Percentiles rank a stretch among this genome's conserved stretches.
Conservation (phyloP, 2,797 vertebrate genomes). For the Falco cherrug region DNA sequence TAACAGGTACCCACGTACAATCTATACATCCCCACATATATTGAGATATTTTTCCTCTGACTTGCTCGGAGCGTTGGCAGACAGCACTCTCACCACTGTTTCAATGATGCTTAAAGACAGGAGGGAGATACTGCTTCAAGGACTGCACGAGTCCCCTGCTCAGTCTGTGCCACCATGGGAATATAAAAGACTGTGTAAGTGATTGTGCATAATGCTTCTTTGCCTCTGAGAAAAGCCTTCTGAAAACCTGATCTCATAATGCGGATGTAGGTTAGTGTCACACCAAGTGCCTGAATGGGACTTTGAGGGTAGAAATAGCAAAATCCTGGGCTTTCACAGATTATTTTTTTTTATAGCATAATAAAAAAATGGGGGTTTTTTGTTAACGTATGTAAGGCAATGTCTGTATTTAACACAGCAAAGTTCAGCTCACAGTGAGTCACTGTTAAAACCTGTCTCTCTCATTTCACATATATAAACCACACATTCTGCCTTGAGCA, state of each 20-base stretch:
- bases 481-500: neutral
- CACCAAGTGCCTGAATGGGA: neutral
- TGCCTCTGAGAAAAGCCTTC: neutral
- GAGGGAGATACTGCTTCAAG: neutral
- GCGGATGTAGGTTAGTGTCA: neutral
- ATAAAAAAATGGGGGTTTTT: neutral
- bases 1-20: neutral
- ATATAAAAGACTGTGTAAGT: neutral
- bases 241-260: neutral
- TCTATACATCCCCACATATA: neutral
- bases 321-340: neutral
- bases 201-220: accelerated
- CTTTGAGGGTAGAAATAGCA: neutral
- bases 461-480: neutral
- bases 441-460: neutral
- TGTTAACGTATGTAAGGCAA: neutral
- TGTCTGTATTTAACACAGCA: neutral
- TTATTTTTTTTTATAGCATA: neutral
- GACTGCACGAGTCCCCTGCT: accelerated
- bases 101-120: neutral
- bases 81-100: neutral
- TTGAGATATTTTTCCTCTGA: neutral
- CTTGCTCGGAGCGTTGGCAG: neutral
- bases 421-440: neutral
- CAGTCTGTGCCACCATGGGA: neutral